Conservation (phyloP, 2,113 vertebrate genomes). For the Shinisaurus crocodilurus region DNA sequence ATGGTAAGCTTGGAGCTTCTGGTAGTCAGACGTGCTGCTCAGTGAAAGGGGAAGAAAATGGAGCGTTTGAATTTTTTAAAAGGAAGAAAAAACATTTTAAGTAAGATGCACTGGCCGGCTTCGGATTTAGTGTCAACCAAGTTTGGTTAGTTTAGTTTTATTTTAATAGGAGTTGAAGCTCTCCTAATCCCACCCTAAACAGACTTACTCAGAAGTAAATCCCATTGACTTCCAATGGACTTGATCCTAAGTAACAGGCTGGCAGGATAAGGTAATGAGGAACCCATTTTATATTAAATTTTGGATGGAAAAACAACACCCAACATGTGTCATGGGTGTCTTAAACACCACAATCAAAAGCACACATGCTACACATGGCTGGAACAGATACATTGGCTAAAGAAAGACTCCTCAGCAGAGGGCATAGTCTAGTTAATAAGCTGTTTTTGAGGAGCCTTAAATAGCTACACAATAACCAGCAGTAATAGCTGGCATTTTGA, state of each 20-base stretch:
- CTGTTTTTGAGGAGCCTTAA: neutral
- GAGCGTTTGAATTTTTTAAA: neutral
- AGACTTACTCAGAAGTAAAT: neutral
- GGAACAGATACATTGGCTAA: neutral
- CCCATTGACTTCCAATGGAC: neutral
- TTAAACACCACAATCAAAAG: neutral
- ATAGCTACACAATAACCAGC: neutral
- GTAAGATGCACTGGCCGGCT: neutral
- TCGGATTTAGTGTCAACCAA: neutral
- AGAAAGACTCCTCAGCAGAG: neutral
- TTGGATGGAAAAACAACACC: neutral
- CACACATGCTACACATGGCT: neutral
- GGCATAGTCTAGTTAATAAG: neutral
- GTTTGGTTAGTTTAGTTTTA: neutral
- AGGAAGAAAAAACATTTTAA: neutral
- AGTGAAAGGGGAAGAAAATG: neutral
- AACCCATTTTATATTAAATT: neutral
- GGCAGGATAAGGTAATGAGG: neutral
- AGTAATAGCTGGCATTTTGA: neutral
- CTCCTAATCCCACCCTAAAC: neutral
- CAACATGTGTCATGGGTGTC: neutral
- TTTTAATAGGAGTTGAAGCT: neutral
- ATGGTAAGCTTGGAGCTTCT: neutral
- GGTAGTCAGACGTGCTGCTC: neutral
- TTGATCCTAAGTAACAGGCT: neutral